Conservation (phyloP, 1,140 invertebrate species). For the Eciton burchellii region DNA sequence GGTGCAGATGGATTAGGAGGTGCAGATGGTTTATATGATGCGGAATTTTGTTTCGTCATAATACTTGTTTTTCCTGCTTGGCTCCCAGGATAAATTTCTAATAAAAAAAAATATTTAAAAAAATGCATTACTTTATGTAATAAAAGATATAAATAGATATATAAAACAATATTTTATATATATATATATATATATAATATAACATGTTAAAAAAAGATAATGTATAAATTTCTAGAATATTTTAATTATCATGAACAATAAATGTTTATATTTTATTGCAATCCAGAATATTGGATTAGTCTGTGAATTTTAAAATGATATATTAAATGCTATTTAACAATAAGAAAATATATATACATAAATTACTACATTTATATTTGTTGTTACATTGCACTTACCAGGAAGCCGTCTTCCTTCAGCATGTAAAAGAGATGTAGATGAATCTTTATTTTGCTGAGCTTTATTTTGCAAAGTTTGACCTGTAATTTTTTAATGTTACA, state of each 20-base stretch:
- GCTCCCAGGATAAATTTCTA: conserved; percentile 6
- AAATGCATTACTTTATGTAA: background rate
- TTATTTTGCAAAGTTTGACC: background rate
- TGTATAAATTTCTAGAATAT: background rate
- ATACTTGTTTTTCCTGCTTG: conserved; percentile 20
- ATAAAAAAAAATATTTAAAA: conserved; percentile 2
- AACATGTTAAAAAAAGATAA: background rate
- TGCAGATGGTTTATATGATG: background rate
- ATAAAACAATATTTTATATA: background rate
- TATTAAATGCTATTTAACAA: background rate
- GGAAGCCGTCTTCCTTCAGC: conserved; percentile 66
- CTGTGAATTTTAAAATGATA: conserved; percentile 44
- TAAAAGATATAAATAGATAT: background rate
- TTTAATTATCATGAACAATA: conserved; percentile 1
- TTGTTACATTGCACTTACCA: conserved; percentile 53
- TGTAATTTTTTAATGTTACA: conserved; percentile 37
- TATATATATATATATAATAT: conserved; percentile 1
- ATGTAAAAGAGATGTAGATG: conserved; percentile 62
- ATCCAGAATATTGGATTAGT: conserved; percentile 15
- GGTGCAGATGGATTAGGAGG: conserved; percentile 40
- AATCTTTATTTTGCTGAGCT: conserved; percentile 53
- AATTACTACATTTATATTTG: background rate
- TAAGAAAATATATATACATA: background rate
- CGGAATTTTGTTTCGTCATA: conserved; percentile 39
- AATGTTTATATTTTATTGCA: conserved; percentile 9